A percentile compares a stretch with the other conserved stretches of the same genome.
These are phyloP conservation scores for Microplitis deprimator DNA, from an alignment of 2,888 invertebrate species.

Conservation along the genomic window DNA sequence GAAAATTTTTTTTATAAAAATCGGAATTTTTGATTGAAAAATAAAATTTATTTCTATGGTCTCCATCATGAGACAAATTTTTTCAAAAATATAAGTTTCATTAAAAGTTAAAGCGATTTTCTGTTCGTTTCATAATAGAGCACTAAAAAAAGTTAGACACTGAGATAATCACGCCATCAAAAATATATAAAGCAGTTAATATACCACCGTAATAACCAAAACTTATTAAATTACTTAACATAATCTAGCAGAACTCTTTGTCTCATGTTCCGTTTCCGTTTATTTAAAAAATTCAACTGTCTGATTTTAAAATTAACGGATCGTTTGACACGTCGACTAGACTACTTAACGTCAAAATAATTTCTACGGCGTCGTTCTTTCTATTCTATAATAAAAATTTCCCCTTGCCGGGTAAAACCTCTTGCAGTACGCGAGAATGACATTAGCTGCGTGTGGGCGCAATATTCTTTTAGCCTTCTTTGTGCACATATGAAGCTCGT, in stretches of 20 bases:
- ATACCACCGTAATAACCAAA: too few species aligned
- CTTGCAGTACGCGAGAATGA: background rate
- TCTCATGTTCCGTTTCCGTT: slow-evolving; percentile 27
- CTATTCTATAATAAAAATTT: slow-evolving; percentile 15
- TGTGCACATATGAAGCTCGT: slow-evolving; percentile 20
- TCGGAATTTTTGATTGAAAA: too few species aligned
- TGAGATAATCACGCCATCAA: too few species aligned
- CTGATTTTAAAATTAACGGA: background rate
- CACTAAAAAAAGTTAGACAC: too few species aligned
- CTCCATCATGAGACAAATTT: too few species aligned
- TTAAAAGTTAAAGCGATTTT: too few species aligned
- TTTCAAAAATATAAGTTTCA: too few species aligned
- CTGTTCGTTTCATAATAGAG: too few species aligned
- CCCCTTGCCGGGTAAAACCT: background rate
- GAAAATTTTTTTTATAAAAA: too few species aligned
- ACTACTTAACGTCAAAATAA: background rate
- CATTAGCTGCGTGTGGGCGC: slow-evolving; percentile 23
- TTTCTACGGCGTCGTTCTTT: background rate
- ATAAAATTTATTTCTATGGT: too few species aligned
- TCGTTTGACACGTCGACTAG: background rate
- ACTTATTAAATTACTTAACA: slow-evolving; percentile 3
- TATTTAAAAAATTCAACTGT: slow-evolving; percentile 23
- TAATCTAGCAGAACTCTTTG: slow-evolving; percentile 17
- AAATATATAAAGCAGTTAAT: too few species aligned
- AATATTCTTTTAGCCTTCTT: slow-evolving; percentile 22